Evolutionary conservation across 2,888 invertebrate genomes (phyloP), one percentile per base, ranked within the genome.

Genomic region (Chloroclystis v-ata): DNA sequence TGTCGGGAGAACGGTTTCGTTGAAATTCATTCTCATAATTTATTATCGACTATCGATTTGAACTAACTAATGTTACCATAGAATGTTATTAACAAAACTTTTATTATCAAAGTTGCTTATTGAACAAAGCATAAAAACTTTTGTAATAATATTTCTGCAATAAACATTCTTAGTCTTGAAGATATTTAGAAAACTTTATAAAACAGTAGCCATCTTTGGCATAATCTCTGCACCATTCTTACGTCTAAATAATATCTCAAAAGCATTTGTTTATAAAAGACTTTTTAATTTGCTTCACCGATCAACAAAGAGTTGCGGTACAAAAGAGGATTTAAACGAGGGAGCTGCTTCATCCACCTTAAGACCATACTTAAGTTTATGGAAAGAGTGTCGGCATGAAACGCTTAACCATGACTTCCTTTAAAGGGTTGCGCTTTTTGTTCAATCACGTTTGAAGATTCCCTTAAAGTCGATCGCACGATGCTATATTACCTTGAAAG

Each of bases 361-460:
- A 77, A 82, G 78, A 82, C 85, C 78, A 76, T 81, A 80, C 81
- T 84, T 80, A 80, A 82, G 77, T 81, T 50, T 82, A 83, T 82
- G 76, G 83, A 81, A 81, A 82, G 78, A 79, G 78, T 78, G 75
- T 74, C 76, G 73, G 73, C 69, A 67, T 82, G 79, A 82, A 77
- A 73, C 72, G 75, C 74, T 82, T 82, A 77, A 76, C 56, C 59
- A 77, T 81, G 82, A 84, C 80, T 82, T 76, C 75, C 75, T 73
- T 78, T 78, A 84, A 86, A 84, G 84, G 84, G 82, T 85, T 86
- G 84, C 77, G 72, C 77, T 85, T 86, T 84, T 83, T 86, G 77
- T 85, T 68, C 75, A 73, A 82, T 78, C 79, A 81, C 75, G 71
- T 65, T 76, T 78, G 70, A 70, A 71, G 73, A 65, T 61, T 69